Conservation (phyloP, 2,888 invertebrate species). For the Enchytraeus crypticus region DNA sequence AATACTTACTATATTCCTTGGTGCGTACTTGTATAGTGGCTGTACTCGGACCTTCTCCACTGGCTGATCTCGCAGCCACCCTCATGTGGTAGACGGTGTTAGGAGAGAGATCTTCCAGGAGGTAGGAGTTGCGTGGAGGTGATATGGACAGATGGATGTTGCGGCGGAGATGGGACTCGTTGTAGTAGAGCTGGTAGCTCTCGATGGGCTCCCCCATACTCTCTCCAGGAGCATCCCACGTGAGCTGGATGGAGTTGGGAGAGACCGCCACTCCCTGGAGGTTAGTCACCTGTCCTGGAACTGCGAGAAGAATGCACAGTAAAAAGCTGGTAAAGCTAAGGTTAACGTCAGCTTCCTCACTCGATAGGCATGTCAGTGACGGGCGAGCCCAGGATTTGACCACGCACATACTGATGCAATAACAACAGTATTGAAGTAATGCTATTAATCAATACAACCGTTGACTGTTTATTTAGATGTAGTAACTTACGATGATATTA, state of each 20-base stretch:
- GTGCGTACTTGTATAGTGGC: conserved; percentile 87
- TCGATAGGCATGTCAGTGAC: too few species aligned
- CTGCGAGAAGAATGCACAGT: conserved; percentile 10
- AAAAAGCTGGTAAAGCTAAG: too few species aligned
- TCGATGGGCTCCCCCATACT: conserved; percentile 69
- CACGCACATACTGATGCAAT: too few species aligned
- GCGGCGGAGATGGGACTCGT: conserved; percentile 50
- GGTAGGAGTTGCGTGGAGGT: conserved; percentile 54
- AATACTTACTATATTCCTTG: conserved; percentile 78
- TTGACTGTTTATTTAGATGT: too few species aligned
- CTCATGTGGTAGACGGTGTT: conserved; percentile 94
- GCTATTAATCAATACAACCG: too few species aligned
- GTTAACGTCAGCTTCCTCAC: too few species aligned
- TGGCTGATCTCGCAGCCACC: conserved; percentile 78
- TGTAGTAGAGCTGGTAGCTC: conserved; percentile 93
- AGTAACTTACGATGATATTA: too few species aligned
- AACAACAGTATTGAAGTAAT: too few species aligned
- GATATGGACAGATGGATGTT: conserved; percentile 36
- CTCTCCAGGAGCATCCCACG: conserved; percentile 63
- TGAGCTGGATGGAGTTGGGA: conserved; percentile 79
- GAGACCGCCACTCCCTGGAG: conserved; percentile 43
- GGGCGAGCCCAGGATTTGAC: too few species aligned
- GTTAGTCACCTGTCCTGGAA: conserved; percentile 27
- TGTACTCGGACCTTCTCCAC: conserved; percentile 73
- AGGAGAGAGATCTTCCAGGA: conserved; percentile 80